These are phyloP conservation scores for Aleiodes sp. DNA, from an alignment of 1,140 invertebrate species.

Conservation along the genomic window DNA sequence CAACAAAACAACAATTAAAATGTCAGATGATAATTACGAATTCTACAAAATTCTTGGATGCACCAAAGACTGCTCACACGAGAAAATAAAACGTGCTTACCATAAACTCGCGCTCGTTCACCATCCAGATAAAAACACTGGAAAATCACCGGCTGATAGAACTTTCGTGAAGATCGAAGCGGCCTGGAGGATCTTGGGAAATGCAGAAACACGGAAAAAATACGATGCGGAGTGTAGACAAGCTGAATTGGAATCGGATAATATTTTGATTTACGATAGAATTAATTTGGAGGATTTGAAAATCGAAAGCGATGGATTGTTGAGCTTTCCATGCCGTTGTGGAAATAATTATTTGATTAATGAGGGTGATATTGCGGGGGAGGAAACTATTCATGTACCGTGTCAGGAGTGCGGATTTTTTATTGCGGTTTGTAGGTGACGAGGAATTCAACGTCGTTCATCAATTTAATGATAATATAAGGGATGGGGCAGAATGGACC, in stretches of 20 bases:
- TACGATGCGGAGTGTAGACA: conserved; percentile 70
- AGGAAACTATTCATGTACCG: conserved; percentile 63
- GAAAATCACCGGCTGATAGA: conserved; percentile 41
- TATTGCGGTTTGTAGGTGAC: conserved; percentile 67
- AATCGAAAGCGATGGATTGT: conserved; percentile 51
- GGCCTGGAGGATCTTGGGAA: conserved; percentile 72
- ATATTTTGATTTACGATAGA: conserved; percentile 68
- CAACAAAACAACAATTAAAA: neutral
- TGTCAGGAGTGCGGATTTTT: conserved; percentile 76
- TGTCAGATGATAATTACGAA: conserved; percentile 41
- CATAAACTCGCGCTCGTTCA: conserved; percentile 67
- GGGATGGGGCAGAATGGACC: no score
- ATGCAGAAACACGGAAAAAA: conserved; percentile 65
- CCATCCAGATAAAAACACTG: conserved; percentile 73
- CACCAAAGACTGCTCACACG: conserved; percentile 62
- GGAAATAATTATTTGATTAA: conserved; percentile 70
- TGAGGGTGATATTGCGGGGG: conserved; percentile 58
- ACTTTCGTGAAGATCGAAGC: conserved; percentile 69
- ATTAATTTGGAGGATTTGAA: conserved; percentile 67
- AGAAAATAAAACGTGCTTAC: conserved; percentile 73
- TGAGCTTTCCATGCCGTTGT: conserved; percentile 72
- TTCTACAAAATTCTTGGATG: conserved; percentile 73
- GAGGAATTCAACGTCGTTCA: no score
- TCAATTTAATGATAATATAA: no score
- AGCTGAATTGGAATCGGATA: conserved; percentile 64